Evolutionary conservation across 2,888 invertebrate species (phyloP), one percentile per base, ranked within the genome.

Genomic region (Aquatica leii): DNA sequence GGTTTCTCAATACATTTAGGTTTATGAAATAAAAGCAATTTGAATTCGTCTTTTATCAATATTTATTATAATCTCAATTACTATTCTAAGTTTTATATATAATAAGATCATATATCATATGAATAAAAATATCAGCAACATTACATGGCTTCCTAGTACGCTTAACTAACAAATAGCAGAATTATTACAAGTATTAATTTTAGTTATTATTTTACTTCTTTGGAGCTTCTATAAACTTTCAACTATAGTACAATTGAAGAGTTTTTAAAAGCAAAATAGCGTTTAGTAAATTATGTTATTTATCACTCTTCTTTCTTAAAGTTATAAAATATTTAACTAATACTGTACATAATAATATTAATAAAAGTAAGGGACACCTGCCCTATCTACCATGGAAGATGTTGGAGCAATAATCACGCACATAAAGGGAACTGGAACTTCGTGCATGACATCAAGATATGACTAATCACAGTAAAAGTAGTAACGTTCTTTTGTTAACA

Each of bases 261-360:
- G 59, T 55, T 55, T 56, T 64, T 53, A 65, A 65, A 65, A 59
- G 60, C 60, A 60, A 65, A 60, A 34, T 41, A 59, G 56, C 50
- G 50, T 12, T 58, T 59, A 41, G 51, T 55, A 43, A 50, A 56
- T 34, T 65, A 43, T 57, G 52, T 65, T 65, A 51, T 59, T 66
- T 68, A 69, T 68, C 69, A 69, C 70, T 71, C 69, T 70, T 69
- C 66, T 65, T 71, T 64, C 64, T 68, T 70, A 69, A 71, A 70
- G 62, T 69, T 71, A 71, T 67, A 67, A 71, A 59, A 65, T 66
- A 62, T 59, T 55, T 56, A 66, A 61, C 62, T 67, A 74, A 74
- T 66, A 72, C 75, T 77, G 76, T 76, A 78, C 76, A 77, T 66
- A 73, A 75, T 71, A n/a, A 75, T 71, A 70, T 71, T 65, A 71